phyloP scores from a whole-genome alignment of 2,888 invertebrate genomes.

The Bibio marci region DNA sequence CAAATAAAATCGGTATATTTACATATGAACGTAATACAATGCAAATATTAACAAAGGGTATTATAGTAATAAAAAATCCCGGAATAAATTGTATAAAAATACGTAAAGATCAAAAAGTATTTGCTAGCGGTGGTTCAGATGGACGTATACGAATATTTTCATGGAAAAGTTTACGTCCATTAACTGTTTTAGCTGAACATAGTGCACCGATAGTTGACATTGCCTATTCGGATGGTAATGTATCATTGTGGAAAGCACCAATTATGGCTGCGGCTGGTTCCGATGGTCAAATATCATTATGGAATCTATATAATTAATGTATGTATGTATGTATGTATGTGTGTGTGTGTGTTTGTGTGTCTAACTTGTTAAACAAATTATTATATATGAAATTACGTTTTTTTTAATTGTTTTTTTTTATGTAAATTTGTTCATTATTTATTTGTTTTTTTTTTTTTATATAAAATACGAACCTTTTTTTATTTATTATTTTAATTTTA shows the following conservation, averaged over 20 bases:
- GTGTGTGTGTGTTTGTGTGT: too few species aligned
- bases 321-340: not conserved
- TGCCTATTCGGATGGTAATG: slow-evolving; percentile 45
- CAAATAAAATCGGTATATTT: slow-evolving; percentile 21
- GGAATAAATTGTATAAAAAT: slow-evolving; percentile 53
- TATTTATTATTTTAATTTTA: too few species aligned
- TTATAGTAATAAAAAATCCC: slow-evolving; percentile 50
- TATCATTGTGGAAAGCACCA: slow-evolving; percentile 50
- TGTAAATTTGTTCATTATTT: too few species aligned
- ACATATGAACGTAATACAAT: slow-evolving; percentile 22
- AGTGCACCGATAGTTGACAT: slow-evolving; percentile 53
- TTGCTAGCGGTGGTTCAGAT: slow-evolving; percentile 62
- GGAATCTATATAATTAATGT: slow-evolving; percentile 54
- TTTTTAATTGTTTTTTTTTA: too few species aligned
- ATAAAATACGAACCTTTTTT: too few species aligned
- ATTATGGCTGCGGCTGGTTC: slow-evolving; percentile 63
- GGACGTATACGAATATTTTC: slow-evolving; percentile 58
- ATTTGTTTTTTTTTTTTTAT: too few species aligned
- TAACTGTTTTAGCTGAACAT: slow-evolving; percentile 59
- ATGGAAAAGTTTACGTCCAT: slow-evolving; percentile 53
- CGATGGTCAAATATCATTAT: slow-evolving; percentile 59
- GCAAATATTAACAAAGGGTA: slow-evolving; percentile 37
- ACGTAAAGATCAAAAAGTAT: slow-evolving; percentile 52
- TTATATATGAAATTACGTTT: too few species aligned
- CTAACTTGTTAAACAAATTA: too few species aligned